Evolutionary conservation across 2,888 invertebrate genomes (phyloP).

Genomic region (Campoletis raptor): DNA sequence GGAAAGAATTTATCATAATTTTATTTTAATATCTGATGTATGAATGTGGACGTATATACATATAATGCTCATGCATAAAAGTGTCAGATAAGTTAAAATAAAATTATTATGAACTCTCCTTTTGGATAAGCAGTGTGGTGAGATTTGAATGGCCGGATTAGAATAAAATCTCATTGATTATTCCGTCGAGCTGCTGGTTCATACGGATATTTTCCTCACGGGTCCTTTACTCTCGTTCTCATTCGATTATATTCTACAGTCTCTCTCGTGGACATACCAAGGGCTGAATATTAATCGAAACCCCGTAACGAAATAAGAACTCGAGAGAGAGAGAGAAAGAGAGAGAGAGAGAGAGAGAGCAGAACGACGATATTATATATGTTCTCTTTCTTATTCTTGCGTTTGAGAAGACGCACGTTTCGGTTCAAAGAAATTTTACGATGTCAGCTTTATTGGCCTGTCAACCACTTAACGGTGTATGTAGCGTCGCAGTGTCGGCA

Average conservation of each 20-base stretch:
- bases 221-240: constrained; percentile 4
- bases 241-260: not conserved
- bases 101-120: constrained; percentile 40
- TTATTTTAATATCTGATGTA: constrained; percentile 24
- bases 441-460: constrained; percentile 73
- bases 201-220: constrained; percentile 33
- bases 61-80: constrained; percentile 10
- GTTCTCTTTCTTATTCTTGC: not conserved
- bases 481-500: constrained; percentile 49
- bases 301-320: constrained; percentile 45
- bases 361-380: not conserved
- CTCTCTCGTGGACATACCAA: not conserved
- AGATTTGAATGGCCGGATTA: constrained; percentile 39
- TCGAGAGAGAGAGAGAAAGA: constrained; percentile 30
- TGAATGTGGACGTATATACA: not conserved
- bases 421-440: constrained; percentile 69
- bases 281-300: constrained; percentile 68
- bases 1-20: constrained; percentile 29
- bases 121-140: not conserved
- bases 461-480: constrained; percentile 71
- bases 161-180: constrained; percentile 56
- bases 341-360: constrained; percentile 13
- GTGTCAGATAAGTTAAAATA: constrained; percentile 41
- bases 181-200: constrained; percentile 22
- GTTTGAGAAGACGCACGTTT: constrained; percentile 37